Percentiles rank a stretch among this genome's conserved stretches.
phyloP scores from a whole-genome alignment of 2,113 vertebrate genomes.

The Salminus brasiliensis region DNA sequence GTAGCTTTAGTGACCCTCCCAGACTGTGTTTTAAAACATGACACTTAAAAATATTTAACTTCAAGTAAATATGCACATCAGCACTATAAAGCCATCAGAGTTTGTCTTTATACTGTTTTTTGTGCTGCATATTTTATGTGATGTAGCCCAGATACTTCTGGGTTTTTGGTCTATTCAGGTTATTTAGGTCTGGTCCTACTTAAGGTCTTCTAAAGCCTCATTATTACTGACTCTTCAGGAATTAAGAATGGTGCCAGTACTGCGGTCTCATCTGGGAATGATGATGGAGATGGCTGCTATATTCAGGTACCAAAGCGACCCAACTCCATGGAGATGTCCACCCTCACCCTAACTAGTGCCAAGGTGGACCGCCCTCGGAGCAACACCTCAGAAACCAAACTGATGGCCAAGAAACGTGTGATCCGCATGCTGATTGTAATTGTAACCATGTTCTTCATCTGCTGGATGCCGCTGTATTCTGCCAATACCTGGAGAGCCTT shows the following conservation, averaged over 20 bases:
- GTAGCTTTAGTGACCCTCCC: no score
- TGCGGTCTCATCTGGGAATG: conserved; percentile 46
- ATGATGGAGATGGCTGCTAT: conserved; percentile 90
- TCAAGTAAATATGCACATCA: no score
- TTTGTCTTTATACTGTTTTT: no score
- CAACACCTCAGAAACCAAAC: conserved; percentile 84
- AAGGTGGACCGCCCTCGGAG: conserved; percentile 75
- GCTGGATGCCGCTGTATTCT: conserved; percentile 92
- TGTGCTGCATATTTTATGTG: no score
- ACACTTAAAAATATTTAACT: no score
- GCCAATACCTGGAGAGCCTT: conserved; percentile 96
- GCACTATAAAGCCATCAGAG: no score
- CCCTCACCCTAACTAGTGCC: conserved; percentile 57
- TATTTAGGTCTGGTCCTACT: no score
- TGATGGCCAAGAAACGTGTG: conserved; percentile 90
- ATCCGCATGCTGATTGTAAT: conserved; percentile 96
- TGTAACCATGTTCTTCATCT: conserved; percentile 90
- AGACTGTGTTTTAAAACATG: no score
- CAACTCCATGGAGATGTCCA: conserved; percentile 83
- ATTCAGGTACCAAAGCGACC: conserved; percentile 77
- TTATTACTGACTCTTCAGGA: conserved; percentile 55
- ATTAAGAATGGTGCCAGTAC: conserved; percentile 67
- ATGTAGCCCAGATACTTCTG: no score
- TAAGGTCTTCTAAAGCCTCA: neutral
- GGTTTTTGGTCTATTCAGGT: no score